Conservation (phyloP, 2,888 invertebrate species). For the Alsophila aescularia region DNA sequence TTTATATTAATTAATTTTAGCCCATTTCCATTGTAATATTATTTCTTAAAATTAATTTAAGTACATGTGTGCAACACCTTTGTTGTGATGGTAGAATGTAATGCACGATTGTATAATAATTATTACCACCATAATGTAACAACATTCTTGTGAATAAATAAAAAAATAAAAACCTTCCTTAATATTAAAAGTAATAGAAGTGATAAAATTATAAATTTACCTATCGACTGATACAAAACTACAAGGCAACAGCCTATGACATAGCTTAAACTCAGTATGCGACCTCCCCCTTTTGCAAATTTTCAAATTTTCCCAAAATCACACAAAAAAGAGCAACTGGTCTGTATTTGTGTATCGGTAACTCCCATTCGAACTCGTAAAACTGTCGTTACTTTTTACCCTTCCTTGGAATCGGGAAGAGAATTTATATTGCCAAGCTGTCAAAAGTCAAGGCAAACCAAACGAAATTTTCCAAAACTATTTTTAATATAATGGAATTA, state of each 20-base stretch:
- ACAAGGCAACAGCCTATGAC: not conserved
- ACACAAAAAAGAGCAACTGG: conserved; percentile 11
- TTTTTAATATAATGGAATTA: conserved; percentile 13
- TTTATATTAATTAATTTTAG: too few species aligned
- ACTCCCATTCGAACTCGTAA: conserved; percentile 45
- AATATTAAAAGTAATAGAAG: too few species aligned
- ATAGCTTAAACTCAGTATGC: not conserved
- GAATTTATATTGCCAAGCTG: conserved; percentile 53
- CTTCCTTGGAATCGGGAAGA: conserved; percentile 38
- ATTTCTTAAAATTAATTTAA: too few species aligned
- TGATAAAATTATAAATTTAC: too few species aligned
- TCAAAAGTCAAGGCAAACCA: conserved; percentile 34
- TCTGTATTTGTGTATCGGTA: conserved; percentile 32
- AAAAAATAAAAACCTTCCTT: too few species aligned
- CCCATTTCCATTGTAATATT: too few species aligned
- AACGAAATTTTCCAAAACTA: conserved; percentile 14
- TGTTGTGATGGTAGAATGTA: too few species aligned
- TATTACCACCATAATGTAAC: too few species aligned
- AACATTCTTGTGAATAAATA: too few species aligned
- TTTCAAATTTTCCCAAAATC: conserved; percentile 1
- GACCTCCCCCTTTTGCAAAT: not conserved
- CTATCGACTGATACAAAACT: too few species aligned
- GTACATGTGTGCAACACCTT: too few species aligned
- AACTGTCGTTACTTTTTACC: conserved; percentile 43
- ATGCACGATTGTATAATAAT: too few species aligned